These are phyloP conservation scores for Villa cingulata DNA, from an alignment of 2,888 invertebrate species.

Conservation along the genomic window DNA sequence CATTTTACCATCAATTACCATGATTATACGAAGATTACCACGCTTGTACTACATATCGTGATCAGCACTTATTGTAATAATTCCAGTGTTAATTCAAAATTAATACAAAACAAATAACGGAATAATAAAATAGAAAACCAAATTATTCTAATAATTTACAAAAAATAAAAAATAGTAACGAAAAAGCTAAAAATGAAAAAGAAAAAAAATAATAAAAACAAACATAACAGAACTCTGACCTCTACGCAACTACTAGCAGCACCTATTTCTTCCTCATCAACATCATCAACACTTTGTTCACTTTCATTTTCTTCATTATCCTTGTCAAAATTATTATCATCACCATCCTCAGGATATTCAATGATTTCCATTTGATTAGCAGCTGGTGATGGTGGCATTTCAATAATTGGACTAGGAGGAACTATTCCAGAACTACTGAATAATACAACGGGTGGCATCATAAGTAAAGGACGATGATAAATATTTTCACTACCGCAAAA, in stretches of 20 bases:
- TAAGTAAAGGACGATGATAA: slow-evolving; percentile 33
- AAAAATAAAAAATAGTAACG: not conserved
- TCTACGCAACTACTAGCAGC: slow-evolving; percentile 31
- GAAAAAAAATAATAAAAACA: not conserved
- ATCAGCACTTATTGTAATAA: no score
- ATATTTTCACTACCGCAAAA: slow-evolving; percentile 14
- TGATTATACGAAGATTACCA: no score
- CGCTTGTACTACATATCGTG: no score
- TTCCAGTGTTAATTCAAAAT: not conserved
- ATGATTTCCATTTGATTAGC: slow-evolving; percentile 49
- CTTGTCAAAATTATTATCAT: slow-evolving; percentile 28
- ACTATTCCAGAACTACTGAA: slow-evolving; percentile 42
- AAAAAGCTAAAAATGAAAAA: not conserved
- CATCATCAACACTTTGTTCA: no score
- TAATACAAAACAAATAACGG: not conserved
- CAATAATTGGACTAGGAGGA: slow-evolving; percentile 45
- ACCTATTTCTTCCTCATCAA: not conserved
- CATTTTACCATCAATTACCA: no score
- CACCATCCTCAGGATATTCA: slow-evolving; percentile 84
- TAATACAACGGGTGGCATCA: slow-evolving; percentile 39
- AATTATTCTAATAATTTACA: not conserved
- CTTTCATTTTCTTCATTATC: slow-evolving; percentile 13
- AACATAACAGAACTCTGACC: slow-evolving; percentile 27
- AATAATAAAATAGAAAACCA: not conserved
- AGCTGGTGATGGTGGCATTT: slow-evolving; percentile 48